Percentiles rank a stretch among this genome's conserved stretches.
These are phyloP conservation scores for Lasiurus cinereus DNA, from an alignment of 2,113 vertebrate species.

Conservation along the genomic window DNA sequence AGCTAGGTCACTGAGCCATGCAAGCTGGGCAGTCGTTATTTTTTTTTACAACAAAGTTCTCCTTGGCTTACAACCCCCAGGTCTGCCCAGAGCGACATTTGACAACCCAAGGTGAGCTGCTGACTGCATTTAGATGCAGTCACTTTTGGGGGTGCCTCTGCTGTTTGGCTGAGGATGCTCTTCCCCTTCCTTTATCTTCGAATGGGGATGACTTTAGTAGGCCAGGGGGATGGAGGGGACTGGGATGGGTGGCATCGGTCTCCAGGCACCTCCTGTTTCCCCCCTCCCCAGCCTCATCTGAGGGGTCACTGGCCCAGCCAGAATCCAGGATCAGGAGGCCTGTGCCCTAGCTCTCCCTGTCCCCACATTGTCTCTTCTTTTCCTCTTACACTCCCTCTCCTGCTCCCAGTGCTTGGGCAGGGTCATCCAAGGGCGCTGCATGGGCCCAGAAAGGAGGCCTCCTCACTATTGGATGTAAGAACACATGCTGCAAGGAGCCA, in stretches of 20 bases:
- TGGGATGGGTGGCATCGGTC: too few species aligned
- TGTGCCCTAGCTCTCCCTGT: background rate
- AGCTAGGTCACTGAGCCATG: too few species aligned
- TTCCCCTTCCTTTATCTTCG: background rate
- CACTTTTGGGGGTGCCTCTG: background rate
- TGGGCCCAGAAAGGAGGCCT: too few species aligned
- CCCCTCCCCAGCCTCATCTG: background rate
- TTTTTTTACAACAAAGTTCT: background rate
- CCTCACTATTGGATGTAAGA: too few species aligned
- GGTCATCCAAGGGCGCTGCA: too few species aligned
- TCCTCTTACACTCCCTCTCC: too few species aligned
- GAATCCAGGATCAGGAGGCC: too few species aligned
- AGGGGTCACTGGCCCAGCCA: background rate
- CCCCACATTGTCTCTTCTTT: background rate
- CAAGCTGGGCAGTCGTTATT: background rate
- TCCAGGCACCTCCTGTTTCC: background rate
- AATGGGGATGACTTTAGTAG: background rate
- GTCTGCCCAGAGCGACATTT: background rate
- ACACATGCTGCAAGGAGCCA: too few species aligned
- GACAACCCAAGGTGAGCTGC: background rate
- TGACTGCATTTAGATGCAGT: background rate
- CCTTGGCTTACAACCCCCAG: background rate
- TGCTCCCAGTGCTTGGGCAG: too few species aligned
- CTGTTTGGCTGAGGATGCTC: background rate
- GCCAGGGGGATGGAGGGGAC: background rate